Percentiles rank a stretch among this genome's conserved stretches.
Evolutionary conservation across 2,797 vertebrate genomes (phyloP).

Genomic region (Coregonus ussuriensis): DNA sequence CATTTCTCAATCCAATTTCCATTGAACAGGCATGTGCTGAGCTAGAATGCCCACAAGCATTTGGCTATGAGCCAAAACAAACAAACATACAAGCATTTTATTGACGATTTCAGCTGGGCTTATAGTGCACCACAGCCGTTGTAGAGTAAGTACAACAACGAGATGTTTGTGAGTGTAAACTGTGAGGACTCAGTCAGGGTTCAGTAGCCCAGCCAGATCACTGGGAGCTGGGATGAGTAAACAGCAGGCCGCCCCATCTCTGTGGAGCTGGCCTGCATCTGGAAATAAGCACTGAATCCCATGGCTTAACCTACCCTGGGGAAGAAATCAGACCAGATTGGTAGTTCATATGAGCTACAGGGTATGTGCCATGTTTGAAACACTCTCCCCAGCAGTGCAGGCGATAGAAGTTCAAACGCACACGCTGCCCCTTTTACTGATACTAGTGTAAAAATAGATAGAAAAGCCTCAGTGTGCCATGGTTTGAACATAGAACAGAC

Average conservation of each 20-base stretch:
- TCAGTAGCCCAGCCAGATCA: background rate
- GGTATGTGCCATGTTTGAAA: conserved; percentile 46
- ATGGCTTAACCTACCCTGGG: conserved; percentile 32
- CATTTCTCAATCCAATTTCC: conserved; percentile 1
- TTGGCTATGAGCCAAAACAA: background rate
- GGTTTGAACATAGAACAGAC: conserved; percentile 68
- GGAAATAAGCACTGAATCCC: conserved; percentile 23
- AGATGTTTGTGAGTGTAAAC: conserved; percentile 8
- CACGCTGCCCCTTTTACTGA: conserved; percentile 53
- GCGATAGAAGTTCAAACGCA: conserved; percentile 61
- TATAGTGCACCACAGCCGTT: background rate
- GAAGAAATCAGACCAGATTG: too few relatives aligned
- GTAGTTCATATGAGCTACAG: too few relatives aligned
- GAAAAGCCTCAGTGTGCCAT: conserved; percentile 44
- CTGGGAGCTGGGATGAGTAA: conserved; percentile 21
- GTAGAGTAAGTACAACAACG: background rate
- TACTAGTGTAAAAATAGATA: conserved; percentile 69
- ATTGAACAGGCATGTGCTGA: conserved; percentile 20
- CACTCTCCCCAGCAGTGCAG: conserved; percentile 40
- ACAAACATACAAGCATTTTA: background rate
- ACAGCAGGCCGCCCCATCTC: conserved; percentile 14
- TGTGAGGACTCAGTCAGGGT: conserved; percentile 1
- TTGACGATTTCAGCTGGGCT: background rate
- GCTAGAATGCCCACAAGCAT: background rate
- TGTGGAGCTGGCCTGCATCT: conserved; percentile 9